Evolutionary conservation across 2,797 vertebrate genomes (phyloP), one percentile per base, ranked within the genome.

Genomic region (Podarcis lilfordi): DNA sequence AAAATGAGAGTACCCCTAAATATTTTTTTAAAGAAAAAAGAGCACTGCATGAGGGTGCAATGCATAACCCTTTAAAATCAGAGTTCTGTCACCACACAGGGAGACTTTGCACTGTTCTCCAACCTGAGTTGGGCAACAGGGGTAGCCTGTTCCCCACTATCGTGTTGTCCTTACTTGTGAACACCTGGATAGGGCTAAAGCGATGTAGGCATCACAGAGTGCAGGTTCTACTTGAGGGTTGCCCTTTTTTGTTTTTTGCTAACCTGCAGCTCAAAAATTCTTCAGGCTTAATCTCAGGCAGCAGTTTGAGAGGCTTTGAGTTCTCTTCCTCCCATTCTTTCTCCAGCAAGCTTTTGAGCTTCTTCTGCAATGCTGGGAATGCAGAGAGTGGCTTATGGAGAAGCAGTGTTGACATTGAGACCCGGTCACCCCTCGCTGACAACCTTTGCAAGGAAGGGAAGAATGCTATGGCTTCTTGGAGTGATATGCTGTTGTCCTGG

Each of bases 211-310:
- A 64, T 64, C 61, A 64, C 17, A 64, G 21, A 23, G 61, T 64
- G 71, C 71, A 35, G 32, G 19, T 32, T 35, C 32, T 69, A 2
- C 23, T 89, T 23, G 66, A 32, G 77, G 29, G 50, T 55, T 55
- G 50, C 50, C 50, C 1, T 55, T 55, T 55, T 4, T 13, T 13
- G 11, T 5, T 64, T 1, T 27, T 29, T 2, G 15, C 88, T 95
- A 91, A 97, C 96, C 95, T 95, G 94, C 95, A 97, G 88, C 91
- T 96, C 87, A 95, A 86, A 81, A 93, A 89, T 91, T 95, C 96
- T 78, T 95, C 92, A 0, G 96, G 95, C 92, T 91, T 95, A 75
- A 93, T 50, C 85, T 76, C 37, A 8, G 69, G 69, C 19, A 35
- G 71, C 0, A 27, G 7, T 11, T 93, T 86, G 0, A 78, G 17